These are phyloP conservation scores for Teleogryllus occipitalis DNA, from an alignment of 1,140 invertebrate genomes.

Conservation along the genomic window DNA sequence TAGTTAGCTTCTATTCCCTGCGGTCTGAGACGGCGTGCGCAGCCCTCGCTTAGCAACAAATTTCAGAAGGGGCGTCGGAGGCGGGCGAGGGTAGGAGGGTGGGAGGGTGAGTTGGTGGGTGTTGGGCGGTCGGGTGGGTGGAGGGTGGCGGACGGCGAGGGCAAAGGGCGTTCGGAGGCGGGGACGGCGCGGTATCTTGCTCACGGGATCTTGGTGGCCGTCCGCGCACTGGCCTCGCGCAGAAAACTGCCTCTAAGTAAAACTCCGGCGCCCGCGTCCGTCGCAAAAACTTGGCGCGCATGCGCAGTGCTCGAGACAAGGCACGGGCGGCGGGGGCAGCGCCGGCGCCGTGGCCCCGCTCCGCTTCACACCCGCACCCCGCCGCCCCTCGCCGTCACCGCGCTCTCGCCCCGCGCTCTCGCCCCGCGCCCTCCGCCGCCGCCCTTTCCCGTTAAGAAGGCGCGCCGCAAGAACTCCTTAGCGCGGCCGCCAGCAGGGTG, in stretches of 20 bases:
- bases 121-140: too few relatives aligned
- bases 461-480: neutral
- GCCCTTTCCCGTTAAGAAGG: neutral
- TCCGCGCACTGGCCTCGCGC: neutral
- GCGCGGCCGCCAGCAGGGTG: too few relatives aligned
- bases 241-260: neutral
- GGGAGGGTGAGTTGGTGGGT: too few relatives aligned
- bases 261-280: neutral
- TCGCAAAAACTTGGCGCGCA: neutral
- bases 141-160: too few relatives aligned
- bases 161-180: too few relatives aligned
- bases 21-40: neutral
- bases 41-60: neutral
- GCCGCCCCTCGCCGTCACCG: too few relatives aligned
- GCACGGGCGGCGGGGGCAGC: neutral
- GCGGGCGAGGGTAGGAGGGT: neutral
- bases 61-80: neutral
- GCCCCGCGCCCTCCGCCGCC: too few relatives aligned
- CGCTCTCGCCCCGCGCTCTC: too few relatives aligned
- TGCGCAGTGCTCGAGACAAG: neutral
- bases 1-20: neutral
- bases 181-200: neutral
- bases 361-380: neutral
- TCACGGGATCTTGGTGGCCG: neutral
- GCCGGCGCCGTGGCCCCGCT: too few relatives aligned